These are phyloP conservation scores for Thalassarche chlororhynchos DNA, from an alignment of 2,113 vertebrate genomes.

Conservation along the genomic window DNA sequence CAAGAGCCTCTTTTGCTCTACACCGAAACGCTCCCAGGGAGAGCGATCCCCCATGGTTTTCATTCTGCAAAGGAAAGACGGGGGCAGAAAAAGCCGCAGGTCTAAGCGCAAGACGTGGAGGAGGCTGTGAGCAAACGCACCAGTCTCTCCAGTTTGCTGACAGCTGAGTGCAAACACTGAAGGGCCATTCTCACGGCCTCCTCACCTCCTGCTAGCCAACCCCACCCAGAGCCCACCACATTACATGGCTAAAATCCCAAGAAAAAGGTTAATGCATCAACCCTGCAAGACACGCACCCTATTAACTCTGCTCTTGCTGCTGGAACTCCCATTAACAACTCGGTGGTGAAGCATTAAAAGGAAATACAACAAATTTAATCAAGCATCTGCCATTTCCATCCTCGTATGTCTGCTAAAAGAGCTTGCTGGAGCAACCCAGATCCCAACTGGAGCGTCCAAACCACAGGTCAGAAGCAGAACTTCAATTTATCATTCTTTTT, in stretches of 20 bases:
- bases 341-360: not conserved
- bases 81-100: not conserved
- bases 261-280: not conserved
- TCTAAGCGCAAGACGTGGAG: not conserved
- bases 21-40: not conserved
- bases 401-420: not conserved
- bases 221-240: not conserved
- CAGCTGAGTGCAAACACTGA: not conserved
- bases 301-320: not conserved
- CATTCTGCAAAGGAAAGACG: not conserved
- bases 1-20: not conserved
- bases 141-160: not conserved
- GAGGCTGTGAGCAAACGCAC: not conserved
- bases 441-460: not conserved
- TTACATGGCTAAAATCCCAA: not conserved
- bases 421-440: not conserved
- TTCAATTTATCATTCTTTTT: not conserved
- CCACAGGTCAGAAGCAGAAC: not conserved
- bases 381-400: not conserved
- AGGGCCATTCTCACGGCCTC: not conserved
- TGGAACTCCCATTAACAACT: not conserved
- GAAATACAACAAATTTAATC: not conserved
- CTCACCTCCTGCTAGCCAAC: not conserved
- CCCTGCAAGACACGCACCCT: not conserved
- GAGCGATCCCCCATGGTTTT: fast-evolving